Evolutionary conservation across 2,888 invertebrate species (phyloP).

Genomic region (Teleogryllus oceanicus): DNA sequence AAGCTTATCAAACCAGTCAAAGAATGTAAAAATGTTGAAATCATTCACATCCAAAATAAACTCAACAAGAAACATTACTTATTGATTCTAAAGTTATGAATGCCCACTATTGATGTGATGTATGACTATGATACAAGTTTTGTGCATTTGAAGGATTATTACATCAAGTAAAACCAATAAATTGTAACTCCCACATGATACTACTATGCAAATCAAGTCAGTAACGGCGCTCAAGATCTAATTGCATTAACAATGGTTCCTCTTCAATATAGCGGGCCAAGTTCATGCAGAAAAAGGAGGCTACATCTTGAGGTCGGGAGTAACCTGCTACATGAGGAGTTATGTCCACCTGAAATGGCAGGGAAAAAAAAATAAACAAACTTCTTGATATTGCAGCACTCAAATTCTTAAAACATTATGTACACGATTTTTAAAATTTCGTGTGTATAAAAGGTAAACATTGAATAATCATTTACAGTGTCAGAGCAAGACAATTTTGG

Average conservation of each 20-base stretch:
- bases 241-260: conserved; percentile 45
- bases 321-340: conserved; percentile 51
- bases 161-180: no score
- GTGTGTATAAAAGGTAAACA: neutral
- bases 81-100: no score
- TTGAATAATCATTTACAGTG: neutral
- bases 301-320: conserved; percentile 48
- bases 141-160: no score
- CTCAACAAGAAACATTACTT: no score
- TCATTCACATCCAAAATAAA: no score
- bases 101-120: no score
- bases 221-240: conserved; percentile 49
- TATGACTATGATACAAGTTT: no score
- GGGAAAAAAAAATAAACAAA: neutral
- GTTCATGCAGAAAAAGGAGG: conserved; percentile 50
- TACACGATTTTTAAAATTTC: neutral
- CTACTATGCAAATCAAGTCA: conserved; percentile 39
- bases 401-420: no score
- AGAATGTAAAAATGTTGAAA: no score
- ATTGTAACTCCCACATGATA: no score
- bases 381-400: neutral
- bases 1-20: no score
- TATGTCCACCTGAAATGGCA: conserved; percentile 46
- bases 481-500: no score
- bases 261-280: conserved; percentile 46